Evolutionary conservation across 2,113 vertebrate genomes (phyloP), one percentile per base, ranked within the genome.

Genomic region (Ameiurus melas): DNA sequence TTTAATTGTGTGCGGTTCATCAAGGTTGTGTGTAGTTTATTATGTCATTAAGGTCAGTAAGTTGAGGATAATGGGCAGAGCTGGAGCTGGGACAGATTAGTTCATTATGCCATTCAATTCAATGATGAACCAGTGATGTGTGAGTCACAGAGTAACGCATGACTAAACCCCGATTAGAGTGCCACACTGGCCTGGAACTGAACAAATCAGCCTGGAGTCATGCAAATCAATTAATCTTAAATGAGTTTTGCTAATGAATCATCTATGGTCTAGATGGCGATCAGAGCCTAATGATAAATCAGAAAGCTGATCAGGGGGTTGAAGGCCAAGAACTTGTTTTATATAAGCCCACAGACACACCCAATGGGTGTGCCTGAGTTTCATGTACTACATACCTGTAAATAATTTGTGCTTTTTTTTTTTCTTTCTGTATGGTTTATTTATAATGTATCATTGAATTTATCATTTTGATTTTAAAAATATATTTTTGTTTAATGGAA

Each of bases 101-200:
- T 68, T 79, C 89, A 90, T 90, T 90, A 88, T 89, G 88, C 71
- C 62, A 85, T 92, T 94, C 89, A 77, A 92, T 93, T 83, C 73
- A 8, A 86, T 85, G 88, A 92, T 90, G 90, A 93, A 92, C 92
- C 92, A 90, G 88, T 93, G 93, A 91, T 92, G 91, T 84, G 30
- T 7, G 91, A 95, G 91, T 90, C 73, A 22, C 58, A 66, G 86
- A 93, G 83, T 64, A 82, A 82, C 14, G 82, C 75, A 25, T 89
- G 88, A 82, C 84, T 87, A 91, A 91, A 89, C 85, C 88, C 90
- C 90, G 92, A 92, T 93, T 89, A 93, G 83, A 68, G 86, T 14
- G 68, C 64, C 78, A 85, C 66, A 62, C 87, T 78, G 77, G 62
- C 77, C 81, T 88, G 75, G 70, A 86, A 83, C n/a, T 57, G 71